Base-by-base conservation (phyloP, 2,888 invertebrate genomes). In the Nemapogon koenigi region DNA sequence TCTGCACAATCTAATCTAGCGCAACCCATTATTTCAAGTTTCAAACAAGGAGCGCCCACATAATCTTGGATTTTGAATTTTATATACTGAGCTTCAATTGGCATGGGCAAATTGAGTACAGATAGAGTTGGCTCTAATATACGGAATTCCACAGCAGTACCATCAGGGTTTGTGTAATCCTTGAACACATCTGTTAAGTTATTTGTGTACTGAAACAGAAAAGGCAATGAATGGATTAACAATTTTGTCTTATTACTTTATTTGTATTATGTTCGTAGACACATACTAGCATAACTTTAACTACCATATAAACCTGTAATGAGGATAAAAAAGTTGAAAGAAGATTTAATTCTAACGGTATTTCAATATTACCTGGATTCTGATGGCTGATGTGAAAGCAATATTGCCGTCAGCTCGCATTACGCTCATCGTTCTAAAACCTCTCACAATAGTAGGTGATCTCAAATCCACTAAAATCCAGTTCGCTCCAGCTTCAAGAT, bases 11-110 rank as follows among this genome's bases (percentile, higher is more conserved):
- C 94, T 47, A 94, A 79, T 47, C 94, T 83, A 0, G 92, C 91
- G 57, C 95, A 95, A 13, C 95, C 95, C 92, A 94, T 94, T 25
- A 94, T 82, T 81, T 95, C 95, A 41, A 95, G 69, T 61, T 93
- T 90, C 42, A 95, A 70, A 55, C 95, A 96, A 1, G 95, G 95
- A 0, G 94, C 93, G 4, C 88, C 89, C 1, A 90, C 87, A 56
- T 91, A 95, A 60, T 94, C 93, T 70, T 90, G 86, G 37, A 95
- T 88, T 52, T 90, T 89, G 61, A 95, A 92, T 53, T 89, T 88
- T 2, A 95, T 78, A 51, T 87, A 95, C 49, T 93, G 89, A 0
- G 95, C 91, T 73, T 96, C 95, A 46, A 96, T 92, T 0, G 95
- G 93, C 57, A 92, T 85, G 0, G 95, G 95, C 8, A 96, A 72